Evolutionary conservation across 2,113 vertebrate species (phyloP), one percentile per base, ranked within the genome.

Genomic region (Neolamprologus kungweensis): DNA sequence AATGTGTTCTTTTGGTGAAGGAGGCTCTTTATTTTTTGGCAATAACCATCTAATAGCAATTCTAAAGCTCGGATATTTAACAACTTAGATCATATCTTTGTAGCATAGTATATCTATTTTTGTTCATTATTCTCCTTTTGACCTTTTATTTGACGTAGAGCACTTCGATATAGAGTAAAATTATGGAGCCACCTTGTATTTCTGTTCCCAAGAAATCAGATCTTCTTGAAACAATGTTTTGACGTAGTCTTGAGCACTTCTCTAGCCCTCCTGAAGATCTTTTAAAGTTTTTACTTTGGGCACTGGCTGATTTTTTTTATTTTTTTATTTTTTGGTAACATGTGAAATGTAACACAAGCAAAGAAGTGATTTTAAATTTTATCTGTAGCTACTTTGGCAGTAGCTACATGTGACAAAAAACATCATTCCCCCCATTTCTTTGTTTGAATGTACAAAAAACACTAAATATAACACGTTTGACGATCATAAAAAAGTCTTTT

Each of bases 331-430:
- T 60, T 71, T 71, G 10, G 31, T 37, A 65, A 37, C 19, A n/a
- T 65, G 6, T 65, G 17, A 37, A 37, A 37, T 65, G 33, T 65
- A 65, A 65, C 33, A 37, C 60, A 37, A 21, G 65, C n/a, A 71
- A 42, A 71, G 65, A 42, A 71, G 0, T 42, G 5, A 42, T 26
- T 42, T 71, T 16, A 71, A 71, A 2, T 71, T 14, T 3, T 3
- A 42, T 71, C n/a, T 2, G 0, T 71, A 7, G n/a, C n/a, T 40
- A 65, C 17, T 65, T 35, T 65, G 60, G 17, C 33, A 65, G 17
- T n/a, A 37, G 31, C 28, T 0, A 0, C 6, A 0, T 21, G 17
- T 65, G 0, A 65, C 1, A n/a, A 65, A 65, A 65, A 4, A 2
- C 19, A 5, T 2, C 0, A 35, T 33, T 6, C 57, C 28, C 57